Base-by-base conservation (phyloP, 53 echinoderm and acorn worm species). In the Temnopleurus reevesii region DNA sequence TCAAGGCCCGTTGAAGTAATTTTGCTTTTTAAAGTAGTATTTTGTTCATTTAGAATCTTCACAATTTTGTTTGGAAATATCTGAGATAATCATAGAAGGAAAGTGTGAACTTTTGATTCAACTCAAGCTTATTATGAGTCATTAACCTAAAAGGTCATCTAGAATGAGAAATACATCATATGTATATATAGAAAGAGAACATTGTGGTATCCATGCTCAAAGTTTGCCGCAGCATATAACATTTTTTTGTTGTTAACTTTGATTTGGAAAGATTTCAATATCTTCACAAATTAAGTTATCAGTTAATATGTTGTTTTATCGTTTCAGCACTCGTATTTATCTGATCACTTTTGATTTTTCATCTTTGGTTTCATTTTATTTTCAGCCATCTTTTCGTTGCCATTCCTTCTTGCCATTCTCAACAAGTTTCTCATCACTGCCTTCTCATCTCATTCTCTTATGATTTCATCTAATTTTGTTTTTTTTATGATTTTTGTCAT, bases 391-490 rank as follows among this genome's bases (percentile, higher is more conserved):
- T 79, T 79, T 47, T 5, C 29, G 49, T 49, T 47, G 28, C 7
- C 49, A 79, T 79, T 28, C 46, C 13, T 79, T 41, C 27, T 49
- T 24, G 71, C 41, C 71, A 71, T 41, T 71, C 41, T n/a, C 71
- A 71, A n/a, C 71, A 41, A 71, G 71, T 71, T 36, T 44, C 24
- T 79, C 79, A 79, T 79, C 30, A 49, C 79, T 79, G 47, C 45
- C 23, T 71, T 80, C 29, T 30, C 80, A 80, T 80, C 5, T 47
- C 51, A 80, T 80, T 46, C 80, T 47, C 41, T 65, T 80, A 47
- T 51, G 46, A 80, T 80, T 83, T 83, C 83, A 83, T 53, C n/a
- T n/a, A 33, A 30, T 83, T 83, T 83, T 29, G 54, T 83, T 55
- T 51, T 80, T 49, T n/a, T n/a, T n/a, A 6, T 24, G 35, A 47